These are phyloP conservation scores for Leptinotarsa juncta DNA, from an alignment of 2,888 invertebrate genomes.

Conservation along the genomic window DNA sequence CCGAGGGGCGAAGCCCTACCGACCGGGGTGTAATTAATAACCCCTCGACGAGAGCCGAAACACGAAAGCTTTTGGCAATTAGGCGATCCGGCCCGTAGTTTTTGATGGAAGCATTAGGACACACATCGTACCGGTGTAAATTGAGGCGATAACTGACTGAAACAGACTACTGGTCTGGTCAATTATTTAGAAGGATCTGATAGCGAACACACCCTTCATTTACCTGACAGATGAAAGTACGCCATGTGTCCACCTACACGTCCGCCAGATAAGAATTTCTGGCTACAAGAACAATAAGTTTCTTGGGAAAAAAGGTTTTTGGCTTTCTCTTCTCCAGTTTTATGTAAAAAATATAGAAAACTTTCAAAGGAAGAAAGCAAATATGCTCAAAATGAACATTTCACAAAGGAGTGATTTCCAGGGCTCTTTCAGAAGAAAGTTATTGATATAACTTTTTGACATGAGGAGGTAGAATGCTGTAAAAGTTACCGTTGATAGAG, in stretches of 20 bases:
- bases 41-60: slow-evolving; percentile 57
- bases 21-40: slow-evolving; percentile 58
- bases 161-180: slow-evolving; percentile 49
- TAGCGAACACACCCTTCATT: slow-evolving; percentile 41
- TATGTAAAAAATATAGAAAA: too few relatives aligned
- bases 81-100: slow-evolving; percentile 60
- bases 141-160: slow-evolving; percentile 56
- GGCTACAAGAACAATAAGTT: too few relatives aligned
- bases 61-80: slow-evolving; percentile 65
- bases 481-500: too few relatives aligned
- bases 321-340: too few relatives aligned
- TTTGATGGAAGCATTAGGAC: slow-evolving; percentile 61
- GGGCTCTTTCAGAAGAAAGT: too few relatives aligned
- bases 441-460: too few relatives aligned
- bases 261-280: neutral
- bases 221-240: slow-evolving; percentile 31
- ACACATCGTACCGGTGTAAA: slow-evolving; percentile 57
- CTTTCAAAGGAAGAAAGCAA: too few relatives aligned
- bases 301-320: too few relatives aligned
- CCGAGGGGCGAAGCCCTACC: slow-evolving; percentile 43
- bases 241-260: slow-evolving; percentile 8
- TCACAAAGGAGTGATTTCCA: too few relatives aligned
- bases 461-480: too few relatives aligned
- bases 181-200: slow-evolving; percentile 53
- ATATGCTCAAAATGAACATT: too few relatives aligned